Evolutionary conservation across 2,113 vertebrate genomes (phyloP), one percentile per base, ranked within the genome.

Genomic region (Thalassarche chlororhynchos): DNA sequence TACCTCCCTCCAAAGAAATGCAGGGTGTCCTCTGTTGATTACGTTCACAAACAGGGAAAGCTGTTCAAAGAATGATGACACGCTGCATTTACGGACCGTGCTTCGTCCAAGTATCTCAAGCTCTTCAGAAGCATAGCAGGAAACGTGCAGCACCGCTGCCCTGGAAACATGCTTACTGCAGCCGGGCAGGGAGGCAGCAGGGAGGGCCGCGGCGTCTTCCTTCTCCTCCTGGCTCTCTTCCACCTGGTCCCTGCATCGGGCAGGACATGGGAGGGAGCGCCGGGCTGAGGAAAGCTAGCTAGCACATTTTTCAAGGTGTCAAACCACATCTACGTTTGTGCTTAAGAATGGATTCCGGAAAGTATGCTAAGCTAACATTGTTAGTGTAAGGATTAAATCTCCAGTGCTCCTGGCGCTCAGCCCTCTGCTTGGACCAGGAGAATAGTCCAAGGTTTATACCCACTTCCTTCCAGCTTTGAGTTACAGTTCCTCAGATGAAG

Each of bases 221-320:
- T 90, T 38, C 96, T 91, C 78, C 92, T 83, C 46, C 88, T 91
- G 94, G 91, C 90, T 91, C 83, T 58, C 28, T 40, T 90, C 89
- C 90, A 76, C 36, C 19, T 21, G 12, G 34, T 47, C 68, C 51
- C 38, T 5, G 5, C 68, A 29, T 8, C 18, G 4, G 40, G 57
- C 74, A 78, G 92, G 90, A 82, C 0, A 6, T 1, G 5, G 72
- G 31, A 65, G 62, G 77, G 34, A 36, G n/a, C 0, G 2, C 18
- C 0, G 19, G 72, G 72, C 84, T 44, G 75, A 46, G 62, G 71
- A 86, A 84, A 83, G 65, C 54, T 7, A 89, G 75, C 7, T 8
- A 93, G 75, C 44, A 20, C 84, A 79, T 93, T 91, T 95, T 32
- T 83, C 71, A 93, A 93, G 90, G 83, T 86, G 92, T 95, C 92